A percentile compares a stretch with the other conserved stretches of the same genome.
Evolutionary conservation across 2,888 invertebrate species (phyloP).

Genomic region (Hypena proboscidalis): DNA sequence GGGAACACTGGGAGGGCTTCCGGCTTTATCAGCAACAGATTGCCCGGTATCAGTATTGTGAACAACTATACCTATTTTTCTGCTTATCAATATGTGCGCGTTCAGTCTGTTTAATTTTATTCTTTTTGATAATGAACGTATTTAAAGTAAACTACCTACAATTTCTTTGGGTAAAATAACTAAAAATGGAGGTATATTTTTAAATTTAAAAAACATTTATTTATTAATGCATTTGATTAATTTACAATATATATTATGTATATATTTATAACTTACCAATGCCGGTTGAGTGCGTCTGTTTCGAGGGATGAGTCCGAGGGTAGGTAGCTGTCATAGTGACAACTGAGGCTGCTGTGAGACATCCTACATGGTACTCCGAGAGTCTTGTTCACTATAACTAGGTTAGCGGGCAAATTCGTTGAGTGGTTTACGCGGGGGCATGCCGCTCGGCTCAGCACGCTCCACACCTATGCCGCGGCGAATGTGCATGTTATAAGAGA

Average conservation of each 20-base stretch:
- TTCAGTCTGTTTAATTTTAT: no score
- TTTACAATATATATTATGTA: conserved; percentile 2
- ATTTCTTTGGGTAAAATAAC: no score
- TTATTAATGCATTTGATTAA: no score
- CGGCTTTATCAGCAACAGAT: no score
- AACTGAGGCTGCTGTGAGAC: conserved; percentile 83
- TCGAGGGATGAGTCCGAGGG: conserved; percentile 81
- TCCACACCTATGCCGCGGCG: conserved; percentile 79
- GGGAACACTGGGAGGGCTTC: no score
- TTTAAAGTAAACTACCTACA: no score
- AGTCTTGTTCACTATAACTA: conserved; percentile 69
- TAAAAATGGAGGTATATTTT: no score
- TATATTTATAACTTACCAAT: conserved; percentile 68
- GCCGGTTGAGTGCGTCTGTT: conserved; percentile 81
- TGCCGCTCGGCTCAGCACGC: conserved; percentile 75
- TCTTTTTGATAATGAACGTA: no score
- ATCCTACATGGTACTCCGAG: conserved; percentile 82
- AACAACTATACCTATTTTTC: no score
- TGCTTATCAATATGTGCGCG: no score
- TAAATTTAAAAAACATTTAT: no score
- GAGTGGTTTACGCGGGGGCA: conserved; percentile 69
- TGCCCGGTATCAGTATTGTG: no score
- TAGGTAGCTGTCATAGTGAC: conserved; percentile 81
- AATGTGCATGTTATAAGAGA: conserved; percentile 83
- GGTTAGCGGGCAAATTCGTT: conserved; percentile 61